phyloP scores from a whole-genome alignment of 2,113 vertebrate genomes.

The Plecotus auritus region DNA sequence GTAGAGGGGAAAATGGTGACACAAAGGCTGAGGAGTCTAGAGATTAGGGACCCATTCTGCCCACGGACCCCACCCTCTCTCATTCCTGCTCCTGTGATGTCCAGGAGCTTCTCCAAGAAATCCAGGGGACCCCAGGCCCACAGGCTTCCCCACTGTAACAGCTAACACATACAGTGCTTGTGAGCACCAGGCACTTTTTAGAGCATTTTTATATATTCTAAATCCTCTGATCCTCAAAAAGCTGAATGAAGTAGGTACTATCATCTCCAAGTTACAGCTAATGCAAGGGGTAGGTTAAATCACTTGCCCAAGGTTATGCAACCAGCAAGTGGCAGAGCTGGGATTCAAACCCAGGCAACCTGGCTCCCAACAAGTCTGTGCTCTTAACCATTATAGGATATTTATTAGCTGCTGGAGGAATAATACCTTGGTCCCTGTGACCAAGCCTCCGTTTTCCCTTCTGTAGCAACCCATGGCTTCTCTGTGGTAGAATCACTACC shows the following conservation, averaged over 20 bases:
- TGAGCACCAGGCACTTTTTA: neutral
- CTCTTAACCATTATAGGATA: neutral
- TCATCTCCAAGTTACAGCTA: neutral
- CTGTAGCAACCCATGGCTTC: neutral
- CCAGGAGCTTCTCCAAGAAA: neutral
- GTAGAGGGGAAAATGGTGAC: neutral
- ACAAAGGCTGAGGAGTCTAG: neutral
- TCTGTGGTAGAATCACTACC: neutral
- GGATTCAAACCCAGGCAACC: neutral
- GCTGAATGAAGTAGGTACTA: neutral
- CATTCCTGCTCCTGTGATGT: neutral
- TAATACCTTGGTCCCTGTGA: neutral
- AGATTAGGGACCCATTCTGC: neutral
- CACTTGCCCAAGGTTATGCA: neutral
- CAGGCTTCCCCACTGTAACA: neutral
- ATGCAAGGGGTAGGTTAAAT: neutral
- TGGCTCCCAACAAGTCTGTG: neutral
- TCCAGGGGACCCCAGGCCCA: neutral
- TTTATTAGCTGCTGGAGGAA: neutral
- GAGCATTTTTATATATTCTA: neutral
- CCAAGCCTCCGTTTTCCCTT: conserved; percentile 11
- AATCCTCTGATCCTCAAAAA: neutral
- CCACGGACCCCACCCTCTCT: neutral
- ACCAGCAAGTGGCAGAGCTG: neutral
- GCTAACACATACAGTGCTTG: neutral